A percentile compares a stretch with the other conserved stretches of the same genome.
phyloP scores from a whole-genome alignment of 2,113 vertebrate genomes.

The Mobula hypostoma region DNA sequence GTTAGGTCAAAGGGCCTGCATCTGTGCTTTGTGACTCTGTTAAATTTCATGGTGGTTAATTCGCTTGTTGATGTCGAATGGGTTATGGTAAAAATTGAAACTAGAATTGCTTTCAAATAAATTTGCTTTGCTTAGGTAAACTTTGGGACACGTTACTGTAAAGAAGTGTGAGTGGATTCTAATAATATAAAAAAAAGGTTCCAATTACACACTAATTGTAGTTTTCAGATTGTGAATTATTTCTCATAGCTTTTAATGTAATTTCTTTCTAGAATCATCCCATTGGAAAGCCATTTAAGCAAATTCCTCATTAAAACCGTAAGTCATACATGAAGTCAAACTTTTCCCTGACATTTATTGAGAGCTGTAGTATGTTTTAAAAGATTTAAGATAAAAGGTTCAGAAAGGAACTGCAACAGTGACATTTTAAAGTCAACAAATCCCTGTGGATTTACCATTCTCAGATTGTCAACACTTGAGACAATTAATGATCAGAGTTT shows the following conservation, averaged over 20 bases:
- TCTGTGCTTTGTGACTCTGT: not conserved
- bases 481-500: not conserved
- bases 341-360: not conserved
- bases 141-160: not conserved
- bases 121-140: not conserved
- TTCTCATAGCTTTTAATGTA: not conserved
- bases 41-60: not conserved
- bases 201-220: not conserved
- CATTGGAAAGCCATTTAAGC: conserved; percentile 67
- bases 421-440: not conserved
- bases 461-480: no score
- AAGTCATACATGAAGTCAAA: conserved; percentile 49
- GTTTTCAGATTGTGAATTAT: not conserved
- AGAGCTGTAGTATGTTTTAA: not conserved
- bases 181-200: no score
- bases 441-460: no score
- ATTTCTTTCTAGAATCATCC: conserved; percentile 60
- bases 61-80: not conserved
- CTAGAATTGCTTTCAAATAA: not conserved
- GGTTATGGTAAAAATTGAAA: not conserved
- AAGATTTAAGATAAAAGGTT: not conserved
- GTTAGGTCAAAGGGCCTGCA: no score
- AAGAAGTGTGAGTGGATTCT: no score
- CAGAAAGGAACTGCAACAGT: not conserved
- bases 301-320: conserved; percentile 80